Evolutionary conservation across 2,797 vertebrate species (phyloP).

Genomic region (Chaunax sp.): DNA sequence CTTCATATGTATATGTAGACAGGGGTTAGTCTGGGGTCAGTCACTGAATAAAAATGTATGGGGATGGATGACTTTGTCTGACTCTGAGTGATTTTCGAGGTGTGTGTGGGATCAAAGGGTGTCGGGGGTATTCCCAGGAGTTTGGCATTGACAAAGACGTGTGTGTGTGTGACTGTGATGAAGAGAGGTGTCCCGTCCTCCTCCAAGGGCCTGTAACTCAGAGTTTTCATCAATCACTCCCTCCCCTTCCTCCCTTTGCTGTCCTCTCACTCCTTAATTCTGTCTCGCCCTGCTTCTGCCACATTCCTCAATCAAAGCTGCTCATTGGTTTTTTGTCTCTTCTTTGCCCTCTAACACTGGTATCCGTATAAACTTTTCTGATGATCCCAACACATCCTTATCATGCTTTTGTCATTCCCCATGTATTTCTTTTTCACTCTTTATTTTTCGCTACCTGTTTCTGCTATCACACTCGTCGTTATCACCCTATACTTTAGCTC

Average conservation of each 20-base stretch:
- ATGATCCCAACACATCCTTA: slow-evolving; percentile 5
- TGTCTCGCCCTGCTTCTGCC: slow-evolving; percentile 30
- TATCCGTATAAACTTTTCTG: slow-evolving; percentile 18
- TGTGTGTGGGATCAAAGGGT: slow-evolving; percentile 60
- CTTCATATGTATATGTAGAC: background rate
- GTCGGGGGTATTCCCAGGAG: slow-evolving; percentile 42
- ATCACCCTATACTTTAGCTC: slow-evolving; percentile 33
- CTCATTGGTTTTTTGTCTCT: slow-evolving; percentile 10
- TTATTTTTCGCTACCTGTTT: slow-evolving; percentile 10
- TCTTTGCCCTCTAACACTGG: slow-evolving; percentile 4
- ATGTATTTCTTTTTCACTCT: slow-evolving; percentile 8
- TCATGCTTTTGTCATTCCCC: slow-evolving; percentile 23
- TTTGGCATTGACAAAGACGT: slow-evolving; percentile 44
- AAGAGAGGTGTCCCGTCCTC: slow-evolving; percentile 59
- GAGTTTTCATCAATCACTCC: slow-evolving; percentile 68
- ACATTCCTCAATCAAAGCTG: slow-evolving; percentile 45
- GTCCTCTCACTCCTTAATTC: slow-evolving; percentile 48
- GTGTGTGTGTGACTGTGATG: slow-evolving; percentile 59
- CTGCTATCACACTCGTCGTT: slow-evolving; percentile 35
- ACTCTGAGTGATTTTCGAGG: slow-evolving; percentile 35
- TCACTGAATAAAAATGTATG: slow-evolving; percentile 7
- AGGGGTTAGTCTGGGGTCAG: slow-evolving; percentile 41
- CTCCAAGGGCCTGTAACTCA: slow-evolving; percentile 62
- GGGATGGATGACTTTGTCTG: background rate
- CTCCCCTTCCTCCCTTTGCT: slow-evolving; percentile 34